Percentiles rank a stretch among this genome's conserved stretches.
Conservation (phyloP, 2,888 invertebrate genomes). For the Incurvaria masculella region DNA sequence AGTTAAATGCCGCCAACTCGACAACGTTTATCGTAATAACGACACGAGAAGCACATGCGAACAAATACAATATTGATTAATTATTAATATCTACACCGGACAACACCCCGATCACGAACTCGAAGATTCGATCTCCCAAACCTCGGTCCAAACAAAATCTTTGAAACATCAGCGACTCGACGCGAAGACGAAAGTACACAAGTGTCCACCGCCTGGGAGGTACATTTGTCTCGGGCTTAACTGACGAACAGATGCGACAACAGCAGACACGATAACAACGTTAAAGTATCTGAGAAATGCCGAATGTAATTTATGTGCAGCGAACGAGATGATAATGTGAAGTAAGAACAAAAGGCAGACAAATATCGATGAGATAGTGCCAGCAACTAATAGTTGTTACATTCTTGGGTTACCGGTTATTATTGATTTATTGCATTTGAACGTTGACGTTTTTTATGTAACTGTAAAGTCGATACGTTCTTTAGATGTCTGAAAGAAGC, state of each 20-base stretch:
- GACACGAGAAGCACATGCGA: background rate
- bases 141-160: background rate
- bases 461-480: too few species aligned
- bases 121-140: background rate
- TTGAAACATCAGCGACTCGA: background rate
- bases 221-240: slow-evolving; percentile 25
- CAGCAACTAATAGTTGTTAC: background rate
- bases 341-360: slow-evolving; percentile 43
- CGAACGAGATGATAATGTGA: background rate
- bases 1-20: background rate
- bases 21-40: background rate
- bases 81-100: background rate
- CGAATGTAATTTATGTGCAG: slow-evolving; percentile 43
- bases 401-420: too few species aligned
- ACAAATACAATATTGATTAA: background rate
- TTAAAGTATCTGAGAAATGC: slow-evolving; percentile 41
- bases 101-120: background rate
- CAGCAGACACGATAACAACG: slow-evolving; percentile 37
- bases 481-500: too few species aligned
- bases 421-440: too few species aligned
- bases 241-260: slow-evolving; percentile 48
- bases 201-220: background rate
- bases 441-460: too few species aligned
- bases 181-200: background rate
- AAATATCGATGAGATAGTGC: slow-evolving; percentile 32